Percentiles rank a stretch among this genome's conserved stretches.
Evolutionary conservation across 1,140 invertebrate species (phyloP).

Genomic region (Vollenhovia emeryi): DNA sequence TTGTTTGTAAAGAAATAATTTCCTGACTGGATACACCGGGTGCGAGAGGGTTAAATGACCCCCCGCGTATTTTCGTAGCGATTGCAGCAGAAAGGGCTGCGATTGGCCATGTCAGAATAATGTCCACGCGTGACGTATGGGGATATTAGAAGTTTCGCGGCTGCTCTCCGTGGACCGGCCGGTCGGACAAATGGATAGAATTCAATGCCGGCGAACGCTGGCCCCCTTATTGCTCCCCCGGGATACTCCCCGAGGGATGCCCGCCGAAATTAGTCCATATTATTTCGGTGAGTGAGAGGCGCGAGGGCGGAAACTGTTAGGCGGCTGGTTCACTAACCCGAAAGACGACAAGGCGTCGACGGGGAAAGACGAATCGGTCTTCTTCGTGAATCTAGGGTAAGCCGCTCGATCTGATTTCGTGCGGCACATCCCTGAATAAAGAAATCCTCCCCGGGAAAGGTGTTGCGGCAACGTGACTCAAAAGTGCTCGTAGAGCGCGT

Average conservation of each 20-base stretch:
- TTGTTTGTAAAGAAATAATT: neutral
- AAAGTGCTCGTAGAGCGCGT: too few species aligned
- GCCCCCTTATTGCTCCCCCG: conserved; percentile 78
- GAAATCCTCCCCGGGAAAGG: neutral
- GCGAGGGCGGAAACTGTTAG: conserved; percentile 48
- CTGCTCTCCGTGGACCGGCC: conserved; percentile 58
- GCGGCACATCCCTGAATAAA: neutral
- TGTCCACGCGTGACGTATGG: conserved; percentile 67
- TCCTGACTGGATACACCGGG: neutral
- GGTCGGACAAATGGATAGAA: conserved; percentile 77
- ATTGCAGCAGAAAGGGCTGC: conserved; percentile 33
- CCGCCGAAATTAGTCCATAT: conserved; percentile 82
- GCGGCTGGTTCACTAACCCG: conserved; percentile 54
- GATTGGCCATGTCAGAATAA: conserved; percentile 50
- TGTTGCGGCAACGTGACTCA: neutral
- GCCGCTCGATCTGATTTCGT: conserved; percentile 27
- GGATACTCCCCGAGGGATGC: conserved; percentile 75
- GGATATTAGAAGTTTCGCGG: conserved; percentile 79
- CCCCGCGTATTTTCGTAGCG: conserved; percentile 27
- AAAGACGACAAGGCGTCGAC: conserved; percentile 53
- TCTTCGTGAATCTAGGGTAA: conserved; percentile 16
- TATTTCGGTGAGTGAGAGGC: conserved; percentile 65
- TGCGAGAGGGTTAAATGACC: neutral
- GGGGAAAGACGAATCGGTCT: conserved; percentile 58
- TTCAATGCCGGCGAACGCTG: conserved; percentile 76